Evolutionary conservation across 2,113 vertebrate genomes (phyloP).

Genomic region (Loxodonta africana): DNA sequence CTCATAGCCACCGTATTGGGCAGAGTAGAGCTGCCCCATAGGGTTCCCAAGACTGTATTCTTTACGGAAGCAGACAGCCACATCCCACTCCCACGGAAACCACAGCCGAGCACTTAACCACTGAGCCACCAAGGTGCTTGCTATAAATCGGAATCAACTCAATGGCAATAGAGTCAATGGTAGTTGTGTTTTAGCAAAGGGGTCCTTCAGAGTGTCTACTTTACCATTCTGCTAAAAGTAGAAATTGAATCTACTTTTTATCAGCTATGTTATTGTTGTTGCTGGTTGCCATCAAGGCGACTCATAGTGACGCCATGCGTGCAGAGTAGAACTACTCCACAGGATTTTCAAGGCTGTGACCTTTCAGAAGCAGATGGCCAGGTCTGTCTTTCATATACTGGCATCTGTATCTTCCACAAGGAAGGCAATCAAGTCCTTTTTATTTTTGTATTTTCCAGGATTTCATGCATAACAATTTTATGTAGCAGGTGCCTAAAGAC

Average conservation of each 20-base stretch:
- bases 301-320: background rate
- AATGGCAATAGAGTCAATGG: background rate
- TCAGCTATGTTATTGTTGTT: background rate
- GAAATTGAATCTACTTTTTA: background rate
- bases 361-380: background rate
- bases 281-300: background rate
- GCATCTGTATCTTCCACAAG: background rate
- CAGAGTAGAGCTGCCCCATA: no score
- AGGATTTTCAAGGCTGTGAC: background rate
- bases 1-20: background rate
- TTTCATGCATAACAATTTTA: background rate
- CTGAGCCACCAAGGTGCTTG: background rate
- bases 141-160: background rate
- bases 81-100: background rate
- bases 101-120: background rate
- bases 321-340: background rate
- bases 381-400: background rate
- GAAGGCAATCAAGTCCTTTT: background rate
- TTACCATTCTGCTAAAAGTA: background rate
- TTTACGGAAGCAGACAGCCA: background rate
- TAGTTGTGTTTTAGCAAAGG: background rate
- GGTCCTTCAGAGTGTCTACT: background rate
- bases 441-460: background rate
- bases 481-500: background rate
- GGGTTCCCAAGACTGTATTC: no score